phyloP scores from a whole-genome alignment of 2,113 vertebrate genomes.

The Oophaga pumilio region DNA sequence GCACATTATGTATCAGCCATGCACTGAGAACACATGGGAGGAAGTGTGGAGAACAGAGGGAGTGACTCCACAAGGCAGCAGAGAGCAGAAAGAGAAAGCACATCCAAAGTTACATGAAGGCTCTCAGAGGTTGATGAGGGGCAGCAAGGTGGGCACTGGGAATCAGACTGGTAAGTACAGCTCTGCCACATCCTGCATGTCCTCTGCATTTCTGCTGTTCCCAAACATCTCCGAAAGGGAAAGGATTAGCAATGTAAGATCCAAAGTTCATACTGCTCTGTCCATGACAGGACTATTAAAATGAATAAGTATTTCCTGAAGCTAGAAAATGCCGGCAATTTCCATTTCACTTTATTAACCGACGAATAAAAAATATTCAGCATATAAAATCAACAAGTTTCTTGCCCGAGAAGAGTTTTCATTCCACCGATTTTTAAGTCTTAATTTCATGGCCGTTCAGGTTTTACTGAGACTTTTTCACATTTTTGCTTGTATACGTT shows the following conservation, averaged over 20 bases:
- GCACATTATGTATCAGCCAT: not conserved
- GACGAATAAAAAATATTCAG: not conserved
- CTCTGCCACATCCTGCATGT: not conserved
- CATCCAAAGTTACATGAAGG: constrained; percentile 38
- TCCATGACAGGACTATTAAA: constrained; percentile 16
- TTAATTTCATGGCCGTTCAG: not conserved
- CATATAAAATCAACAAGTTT: not conserved
- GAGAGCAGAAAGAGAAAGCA: constrained; percentile 30
- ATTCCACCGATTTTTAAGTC: too few species aligned
- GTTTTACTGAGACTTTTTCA: not conserved
- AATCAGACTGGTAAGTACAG: not conserved
- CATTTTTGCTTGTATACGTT: not conserved
- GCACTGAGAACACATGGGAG: constrained; percentile 1
- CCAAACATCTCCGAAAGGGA: constrained; percentile 1
- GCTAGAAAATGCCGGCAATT: not conserved
- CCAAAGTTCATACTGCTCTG: not conserved
- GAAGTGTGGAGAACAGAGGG: constrained; percentile 31
- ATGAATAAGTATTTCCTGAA: constrained; percentile 42
- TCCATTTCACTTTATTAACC: constrained; percentile 18
- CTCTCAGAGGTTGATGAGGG: constrained; percentile 30
- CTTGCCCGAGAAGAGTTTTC: not conserved
- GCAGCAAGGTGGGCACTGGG: not conserved
- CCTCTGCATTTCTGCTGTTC: not conserved
- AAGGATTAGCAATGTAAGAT: not conserved
- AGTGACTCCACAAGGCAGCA: constrained; percentile 15